Evolutionary conservation across 2,888 invertebrate species (phyloP).

Genomic region (Leptopilina drosophilae): DNA sequence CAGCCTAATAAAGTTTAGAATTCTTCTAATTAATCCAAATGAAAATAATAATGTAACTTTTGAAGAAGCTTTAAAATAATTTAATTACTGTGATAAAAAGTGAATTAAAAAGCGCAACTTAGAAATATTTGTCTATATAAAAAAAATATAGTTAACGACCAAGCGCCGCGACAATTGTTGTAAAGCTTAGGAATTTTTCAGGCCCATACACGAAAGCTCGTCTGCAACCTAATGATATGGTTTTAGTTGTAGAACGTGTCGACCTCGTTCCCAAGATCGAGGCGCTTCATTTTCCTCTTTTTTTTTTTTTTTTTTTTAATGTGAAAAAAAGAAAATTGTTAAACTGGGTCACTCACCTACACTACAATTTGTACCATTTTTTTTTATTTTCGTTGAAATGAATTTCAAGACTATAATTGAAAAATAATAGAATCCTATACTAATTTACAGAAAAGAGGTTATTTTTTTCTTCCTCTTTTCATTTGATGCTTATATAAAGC

Average conservation of each 20-base stretch:
- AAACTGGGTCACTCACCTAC: slow-evolving; percentile 9
- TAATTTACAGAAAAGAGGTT: not conserved
- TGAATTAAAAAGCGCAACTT: too few relatives aligned
- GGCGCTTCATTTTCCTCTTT: not conserved
- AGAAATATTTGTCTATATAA: too few relatives aligned
- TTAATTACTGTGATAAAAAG: too few relatives aligned
- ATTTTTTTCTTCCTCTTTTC: too few relatives aligned
- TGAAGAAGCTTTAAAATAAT: too few relatives aligned
- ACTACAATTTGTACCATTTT: not conserved
- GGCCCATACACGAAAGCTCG: slow-evolving; percentile 7
- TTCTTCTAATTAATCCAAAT: too few relatives aligned
- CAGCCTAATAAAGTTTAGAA: too few relatives aligned
- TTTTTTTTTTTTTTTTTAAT: too few relatives aligned
- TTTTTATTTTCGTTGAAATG: not conserved
- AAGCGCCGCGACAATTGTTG: not conserved
- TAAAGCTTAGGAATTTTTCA: slow-evolving; percentile 13
- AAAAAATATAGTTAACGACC: not conserved
- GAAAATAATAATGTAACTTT: too few relatives aligned
- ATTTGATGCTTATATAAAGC: too few relatives aligned
- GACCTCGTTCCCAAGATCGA: slow-evolving; percentile 8
- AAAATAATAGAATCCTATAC: not conserved
- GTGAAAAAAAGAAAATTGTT: not conserved
- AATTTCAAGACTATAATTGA: not conserved
- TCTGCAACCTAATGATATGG: not conserved
- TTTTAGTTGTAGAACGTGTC: slow-evolving; percentile 20